Conservation (phyloP, 2,113 vertebrate genomes). For the Bambusicola thoracicus region DNA sequence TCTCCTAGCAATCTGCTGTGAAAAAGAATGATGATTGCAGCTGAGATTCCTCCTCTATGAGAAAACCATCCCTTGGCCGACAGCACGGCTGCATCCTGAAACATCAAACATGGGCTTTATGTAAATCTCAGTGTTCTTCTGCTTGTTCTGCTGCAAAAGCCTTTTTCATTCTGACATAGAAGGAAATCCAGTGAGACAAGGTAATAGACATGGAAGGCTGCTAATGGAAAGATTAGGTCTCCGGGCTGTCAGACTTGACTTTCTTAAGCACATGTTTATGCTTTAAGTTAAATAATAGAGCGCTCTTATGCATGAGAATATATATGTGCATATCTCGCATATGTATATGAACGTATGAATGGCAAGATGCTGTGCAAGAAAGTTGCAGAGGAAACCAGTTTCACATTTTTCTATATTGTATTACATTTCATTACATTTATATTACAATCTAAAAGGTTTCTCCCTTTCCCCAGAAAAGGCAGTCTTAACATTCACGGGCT, state of each 20-base stretch:
- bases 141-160: conserved; percentile 66
- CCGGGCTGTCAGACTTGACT: conserved; percentile 77
- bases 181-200: conserved; percentile 83
- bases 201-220: conserved; percentile 75
- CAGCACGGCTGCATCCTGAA: conserved; percentile 68
- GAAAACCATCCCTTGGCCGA: conserved; percentile 7
- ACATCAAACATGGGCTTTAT: conserved; percentile 56
- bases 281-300: conserved; percentile 72
- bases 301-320: conserved; percentile 51
- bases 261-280: conserved; percentile 73
- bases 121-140: conserved; percentile 73
- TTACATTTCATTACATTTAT: conserved; percentile 43
- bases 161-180: conserved; percentile 51
- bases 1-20: conserved; percentile 14
- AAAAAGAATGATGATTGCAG: conserved; percentile 36
- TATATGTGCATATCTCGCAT: conserved; percentile 7
- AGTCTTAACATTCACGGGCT: conserved; percentile 46
- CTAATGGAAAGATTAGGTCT: conserved; percentile 76
- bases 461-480: conserved; percentile 18
- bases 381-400: background rate
- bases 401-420: background rate
- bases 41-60: conserved; percentile 51
- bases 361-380: conserved; percentile 19
- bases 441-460: conserved; percentile 3
- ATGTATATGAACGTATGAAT: conserved; percentile 31